phyloP scores from a whole-genome alignment of 2,113 vertebrate species.

The Apistogramma diplotaenia region DNA sequence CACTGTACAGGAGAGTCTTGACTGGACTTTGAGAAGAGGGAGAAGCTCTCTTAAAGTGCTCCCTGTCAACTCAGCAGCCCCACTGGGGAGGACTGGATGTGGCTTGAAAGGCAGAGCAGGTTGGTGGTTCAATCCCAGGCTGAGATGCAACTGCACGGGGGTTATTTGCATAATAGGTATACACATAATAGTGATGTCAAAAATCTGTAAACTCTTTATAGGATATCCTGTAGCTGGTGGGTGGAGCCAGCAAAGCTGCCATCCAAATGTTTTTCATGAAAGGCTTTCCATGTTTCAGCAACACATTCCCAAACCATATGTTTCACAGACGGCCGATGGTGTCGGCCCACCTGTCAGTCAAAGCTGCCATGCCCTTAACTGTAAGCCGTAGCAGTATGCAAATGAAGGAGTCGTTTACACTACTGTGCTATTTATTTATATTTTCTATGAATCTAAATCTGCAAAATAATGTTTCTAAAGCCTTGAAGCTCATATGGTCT shows the following conservation, averaged over 20 bases:
- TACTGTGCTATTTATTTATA: too few relatives aligned
- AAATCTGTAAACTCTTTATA: not conserved
- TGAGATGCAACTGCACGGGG: not conserved
- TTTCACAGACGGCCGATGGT: not conserved
- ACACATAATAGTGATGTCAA: not conserved
- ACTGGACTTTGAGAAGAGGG: not conserved
- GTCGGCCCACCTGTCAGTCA: not conserved
- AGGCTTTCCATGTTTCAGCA: not conserved
- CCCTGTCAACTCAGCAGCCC: not conserved
- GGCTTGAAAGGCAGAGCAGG: not conserved
- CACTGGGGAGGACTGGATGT: not conserved
- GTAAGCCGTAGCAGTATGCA: not conserved
- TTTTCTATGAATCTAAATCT: too few relatives aligned
- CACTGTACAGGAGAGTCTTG: not conserved
- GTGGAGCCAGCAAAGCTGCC: not conserved
- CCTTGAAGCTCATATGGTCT: too few relatives aligned
- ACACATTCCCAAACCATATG: not conserved
- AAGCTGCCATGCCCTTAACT: rapidly evolving
- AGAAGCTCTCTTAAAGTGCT: not conserved
- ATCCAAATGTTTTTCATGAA: not conserved
- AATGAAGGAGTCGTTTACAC: not conserved
- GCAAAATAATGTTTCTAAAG: too few relatives aligned
- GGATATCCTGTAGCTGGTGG: not conserved
- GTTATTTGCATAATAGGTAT: not conserved
- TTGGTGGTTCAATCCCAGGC: not conserved